These are phyloP conservation scores for Palaemon carinicauda DNA, from an alignment of 1,140 invertebrate genomes.

Conservation along the genomic window DNA sequence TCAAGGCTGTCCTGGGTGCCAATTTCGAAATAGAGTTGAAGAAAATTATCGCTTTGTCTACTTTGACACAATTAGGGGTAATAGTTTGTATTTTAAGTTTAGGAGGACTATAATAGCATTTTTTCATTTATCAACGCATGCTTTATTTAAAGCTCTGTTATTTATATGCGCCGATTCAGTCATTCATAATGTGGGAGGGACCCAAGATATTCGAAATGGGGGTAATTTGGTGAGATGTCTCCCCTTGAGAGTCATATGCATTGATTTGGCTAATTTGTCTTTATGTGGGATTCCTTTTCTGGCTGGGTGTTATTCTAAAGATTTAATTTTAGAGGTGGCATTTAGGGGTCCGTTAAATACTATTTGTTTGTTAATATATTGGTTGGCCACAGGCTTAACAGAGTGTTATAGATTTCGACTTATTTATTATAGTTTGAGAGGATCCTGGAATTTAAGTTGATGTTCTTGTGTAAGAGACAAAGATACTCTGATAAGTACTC, in stretches of 20 bases:
- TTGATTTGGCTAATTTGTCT: background rate
- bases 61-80: constrained; percentile 45
- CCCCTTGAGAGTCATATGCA: background rate
- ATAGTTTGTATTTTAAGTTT: background rate
- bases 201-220: constrained; percentile 2
- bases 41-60: constrained; percentile 52
- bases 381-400: background rate
- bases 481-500: background rate
- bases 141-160: constrained; percentile 25
- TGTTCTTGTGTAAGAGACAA: background rate
- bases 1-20: background rate
- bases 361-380: background rate
- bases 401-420: background rate
- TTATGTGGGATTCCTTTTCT: constrained; percentile 12
- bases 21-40: constrained; percentile 46
- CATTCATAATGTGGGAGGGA: constrained; percentile 20
- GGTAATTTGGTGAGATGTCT: background rate
- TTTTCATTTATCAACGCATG: constrained; percentile 26
- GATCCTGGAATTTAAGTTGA: background rate
- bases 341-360: constrained; percentile 1
- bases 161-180: constrained; percentile 13
- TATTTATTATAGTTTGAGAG: no score
- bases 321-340: constrained; percentile 25
- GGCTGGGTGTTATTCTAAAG: constrained; percentile 14
- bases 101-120: background rate